Evolutionary conservation across 1,140 invertebrate species (phyloP).

Genomic region (Bombus consobrinus): DNA sequence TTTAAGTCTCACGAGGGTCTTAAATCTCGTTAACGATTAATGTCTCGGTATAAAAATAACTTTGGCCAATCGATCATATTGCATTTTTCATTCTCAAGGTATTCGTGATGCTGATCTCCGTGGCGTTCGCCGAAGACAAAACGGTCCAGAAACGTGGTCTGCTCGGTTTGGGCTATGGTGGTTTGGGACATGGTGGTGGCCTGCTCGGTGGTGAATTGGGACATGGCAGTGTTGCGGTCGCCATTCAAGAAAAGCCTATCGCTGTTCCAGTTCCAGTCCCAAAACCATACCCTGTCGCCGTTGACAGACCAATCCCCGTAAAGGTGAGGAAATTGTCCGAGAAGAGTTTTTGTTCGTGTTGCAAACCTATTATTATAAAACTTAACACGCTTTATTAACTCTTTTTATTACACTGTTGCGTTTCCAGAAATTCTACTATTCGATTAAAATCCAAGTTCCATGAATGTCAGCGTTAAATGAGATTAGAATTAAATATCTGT

Average conservation of each 20-base stretch:
- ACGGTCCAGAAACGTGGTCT: slow-evolving; percentile 79
- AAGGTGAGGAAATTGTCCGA: slow-evolving; percentile 69
- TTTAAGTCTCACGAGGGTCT: no score
- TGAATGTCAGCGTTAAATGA: neutral
- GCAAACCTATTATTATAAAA: neutral
- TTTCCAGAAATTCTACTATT: neutral
- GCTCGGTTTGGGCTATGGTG: slow-evolving; percentile 34
- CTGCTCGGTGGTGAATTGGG: neutral
- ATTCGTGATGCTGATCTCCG: slow-evolving; percentile 76
- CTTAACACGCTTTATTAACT: slow-evolving; percentile 1
- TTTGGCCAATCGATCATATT: neutral
- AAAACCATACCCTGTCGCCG: slow-evolving; percentile 75
- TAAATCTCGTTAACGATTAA: no score
- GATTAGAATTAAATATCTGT: neutral
- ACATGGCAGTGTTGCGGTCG: slow-evolving; percentile 24
- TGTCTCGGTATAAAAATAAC: neutral
- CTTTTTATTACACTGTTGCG: neutral
- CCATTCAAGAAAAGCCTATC: slow-evolving; percentile 60
- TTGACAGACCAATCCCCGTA: slow-evolving; percentile 79
- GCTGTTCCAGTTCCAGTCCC: slow-evolving; percentile 73
- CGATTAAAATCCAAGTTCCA: no score
- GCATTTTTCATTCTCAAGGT: slow-evolving; percentile 65
- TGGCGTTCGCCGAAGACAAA: slow-evolving; percentile 75
- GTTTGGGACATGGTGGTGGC: neutral
- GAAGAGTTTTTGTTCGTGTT: no score